Percentiles rank a stretch among this genome's conserved stretches.
Conservation (phyloP, 1,140 invertebrate species). For the Panulirus ornatus region DNA sequence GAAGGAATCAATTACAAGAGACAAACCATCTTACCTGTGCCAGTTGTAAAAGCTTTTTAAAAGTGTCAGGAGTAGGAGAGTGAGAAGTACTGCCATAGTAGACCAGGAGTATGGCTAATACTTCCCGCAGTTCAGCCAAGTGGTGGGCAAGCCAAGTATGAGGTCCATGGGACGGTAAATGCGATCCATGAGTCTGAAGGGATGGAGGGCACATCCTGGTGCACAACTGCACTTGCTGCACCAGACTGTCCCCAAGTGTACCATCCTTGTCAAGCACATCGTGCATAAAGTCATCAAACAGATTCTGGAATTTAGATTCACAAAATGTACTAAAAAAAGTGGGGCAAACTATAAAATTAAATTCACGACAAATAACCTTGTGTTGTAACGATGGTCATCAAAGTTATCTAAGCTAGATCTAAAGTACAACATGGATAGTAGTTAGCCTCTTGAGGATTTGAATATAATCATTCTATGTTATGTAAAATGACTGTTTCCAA, state of each 20-base stretch:
- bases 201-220: conserved; percentile 6
- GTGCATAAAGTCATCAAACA: conserved; percentile 60
- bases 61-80: conserved; percentile 44
- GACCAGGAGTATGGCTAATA: conserved; percentile 49
- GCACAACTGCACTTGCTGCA: conserved; percentile 27
- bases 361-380: too few relatives aligned
- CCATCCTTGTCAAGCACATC: conserved; percentile 64
- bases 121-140: conserved; percentile 55
- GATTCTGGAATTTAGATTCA: conserved; percentile 25
- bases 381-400: too few relatives aligned
- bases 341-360: too few relatives aligned
- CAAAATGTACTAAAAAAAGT: too few relatives aligned
- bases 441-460: too few relatives aligned
- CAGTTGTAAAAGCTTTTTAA: conserved; percentile 45
- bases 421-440: too few relatives aligned
- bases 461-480: too few relatives aligned
- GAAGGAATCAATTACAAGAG: too few relatives aligned
- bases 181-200: conserved; percentile 39
- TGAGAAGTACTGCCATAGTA: conserved; percentile 58
- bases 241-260: conserved; percentile 40
- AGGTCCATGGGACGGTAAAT: conserved; percentile 41
- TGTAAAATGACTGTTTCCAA: too few relatives aligned
- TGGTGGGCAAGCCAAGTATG: conserved; percentile 50
- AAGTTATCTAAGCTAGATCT: too few relatives aligned
- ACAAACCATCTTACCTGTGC: conserved; percentile 66